Conservation (phyloP, 2,797 vertebrate genomes). For the Myiotriccus ornatus region DNA sequence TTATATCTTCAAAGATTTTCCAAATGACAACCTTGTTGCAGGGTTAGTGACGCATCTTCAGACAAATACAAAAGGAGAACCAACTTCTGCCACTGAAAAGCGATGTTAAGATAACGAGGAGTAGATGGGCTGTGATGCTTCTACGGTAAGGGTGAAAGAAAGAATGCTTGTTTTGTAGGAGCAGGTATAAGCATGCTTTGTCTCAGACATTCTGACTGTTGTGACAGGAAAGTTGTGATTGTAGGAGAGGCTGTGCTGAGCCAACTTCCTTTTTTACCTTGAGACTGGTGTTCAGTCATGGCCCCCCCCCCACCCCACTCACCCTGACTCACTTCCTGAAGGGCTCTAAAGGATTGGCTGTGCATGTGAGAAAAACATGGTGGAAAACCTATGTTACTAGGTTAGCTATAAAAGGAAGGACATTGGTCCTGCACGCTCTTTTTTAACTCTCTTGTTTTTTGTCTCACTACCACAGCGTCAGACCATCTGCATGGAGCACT, state of each 20-base stretch:
- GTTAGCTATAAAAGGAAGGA: neutral
- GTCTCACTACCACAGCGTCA: fast-evolving
- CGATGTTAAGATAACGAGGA: neutral
- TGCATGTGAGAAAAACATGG: neutral
- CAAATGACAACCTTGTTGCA: neutral
- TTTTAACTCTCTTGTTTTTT: neutral
- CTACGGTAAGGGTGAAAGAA: neutral
- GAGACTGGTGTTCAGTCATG: neutral
- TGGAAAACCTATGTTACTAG: neutral
- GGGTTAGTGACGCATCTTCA: neutral
- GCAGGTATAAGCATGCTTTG: neutral
- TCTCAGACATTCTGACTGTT: neutral
- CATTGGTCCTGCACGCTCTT: neutral
- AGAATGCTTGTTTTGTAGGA: neutral
- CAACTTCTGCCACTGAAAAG: neutral
- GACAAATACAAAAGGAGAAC: neutral
- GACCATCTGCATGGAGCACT: neutral
- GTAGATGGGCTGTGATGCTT: neutral
- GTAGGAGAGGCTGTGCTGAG: neutral
- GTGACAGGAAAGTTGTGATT: neutral
- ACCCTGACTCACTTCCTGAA: neutral
- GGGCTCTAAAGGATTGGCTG: neutral
- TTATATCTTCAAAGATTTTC: neutral
- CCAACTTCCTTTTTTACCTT: neutral
- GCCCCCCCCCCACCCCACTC: too few species aligned